Evolutionary conservation across 2,797 vertebrate species (phyloP).

Genomic region (Epinephelus malabaricus): DNA sequence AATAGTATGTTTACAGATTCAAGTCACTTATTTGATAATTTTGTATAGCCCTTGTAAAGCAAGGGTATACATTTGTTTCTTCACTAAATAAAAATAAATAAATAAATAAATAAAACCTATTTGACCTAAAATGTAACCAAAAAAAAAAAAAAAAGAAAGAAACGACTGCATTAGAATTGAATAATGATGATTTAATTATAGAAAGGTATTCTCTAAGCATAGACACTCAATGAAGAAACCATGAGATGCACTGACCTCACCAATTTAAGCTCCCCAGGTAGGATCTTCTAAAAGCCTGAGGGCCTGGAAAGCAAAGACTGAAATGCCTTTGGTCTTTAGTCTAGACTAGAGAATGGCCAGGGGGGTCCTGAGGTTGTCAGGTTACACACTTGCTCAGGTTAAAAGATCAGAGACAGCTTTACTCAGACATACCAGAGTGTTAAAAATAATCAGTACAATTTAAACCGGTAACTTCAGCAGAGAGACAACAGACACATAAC

Average conservation of each 20-base stretch:
- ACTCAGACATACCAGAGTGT: slow-evolving; percentile 15
- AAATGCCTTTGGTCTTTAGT: slow-evolving; percentile 60
- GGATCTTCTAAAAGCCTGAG: slow-evolving; percentile 47
- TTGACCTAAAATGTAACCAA: not conserved
- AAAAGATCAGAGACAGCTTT: slow-evolving; percentile 53
- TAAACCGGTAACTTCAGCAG: slow-evolving; percentile 25
- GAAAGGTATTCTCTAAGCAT: not conserved
- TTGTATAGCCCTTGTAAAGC: not conserved
- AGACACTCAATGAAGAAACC: slow-evolving; percentile 14
- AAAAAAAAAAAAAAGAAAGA: no score
- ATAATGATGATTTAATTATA: not conserved
- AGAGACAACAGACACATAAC: slow-evolving; percentile 20
- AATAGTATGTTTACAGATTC: no score
- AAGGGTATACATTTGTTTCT: not conserved
- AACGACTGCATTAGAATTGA: not conserved
- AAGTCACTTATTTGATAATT: not conserved
- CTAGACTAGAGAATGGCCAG: slow-evolving; percentile 44
- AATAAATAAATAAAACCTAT: not conserved
- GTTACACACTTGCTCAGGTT: slow-evolving; percentile 40
- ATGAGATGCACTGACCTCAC: slow-evolving; percentile 24
- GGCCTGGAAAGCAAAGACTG: slow-evolving; percentile 49
- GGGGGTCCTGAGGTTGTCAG: slow-evolving; percentile 45
- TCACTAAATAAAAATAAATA: not conserved
- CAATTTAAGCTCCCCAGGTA: slow-evolving; percentile 27
- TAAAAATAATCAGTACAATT: slow-evolving; percentile 32